Evolutionary conservation across 2,888 invertebrate species (phyloP).

Genomic region (Trichopoda pennipes): DNA sequence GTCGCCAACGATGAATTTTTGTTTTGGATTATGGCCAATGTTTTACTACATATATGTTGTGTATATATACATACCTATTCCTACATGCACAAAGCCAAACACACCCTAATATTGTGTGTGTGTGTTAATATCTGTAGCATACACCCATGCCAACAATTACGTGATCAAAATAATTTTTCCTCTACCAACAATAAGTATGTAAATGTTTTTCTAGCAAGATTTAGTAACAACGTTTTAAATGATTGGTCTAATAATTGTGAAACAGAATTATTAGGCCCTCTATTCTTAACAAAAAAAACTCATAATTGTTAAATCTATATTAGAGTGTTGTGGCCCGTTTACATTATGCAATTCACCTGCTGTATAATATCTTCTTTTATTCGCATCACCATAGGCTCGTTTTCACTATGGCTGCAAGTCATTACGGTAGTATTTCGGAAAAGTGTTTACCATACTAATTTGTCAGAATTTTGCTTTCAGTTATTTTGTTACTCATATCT

Average conservation of each 20-base stretch:
- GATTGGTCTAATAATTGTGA: neutral
- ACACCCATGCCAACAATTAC: conserved; percentile 46
- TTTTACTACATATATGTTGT: conserved; percentile 17
- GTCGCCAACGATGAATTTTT: conserved; percentile 25
- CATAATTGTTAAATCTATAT: no score
- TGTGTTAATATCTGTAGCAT: neutral
- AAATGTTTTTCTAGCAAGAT: neutral
- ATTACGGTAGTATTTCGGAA: no score
- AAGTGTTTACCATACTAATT: no score
- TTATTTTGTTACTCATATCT: no score
- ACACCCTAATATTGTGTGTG: neutral
- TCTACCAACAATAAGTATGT: conserved; percentile 4
- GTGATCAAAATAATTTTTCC: conserved; percentile 38
- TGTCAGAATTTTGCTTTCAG: no score
- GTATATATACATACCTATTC: neutral
- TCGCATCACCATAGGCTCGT: no score
- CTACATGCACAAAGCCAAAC: neutral
- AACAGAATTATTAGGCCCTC: neutral
- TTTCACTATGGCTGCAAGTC: no score
- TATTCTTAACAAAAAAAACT: neutral
- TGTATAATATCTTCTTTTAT: no score
- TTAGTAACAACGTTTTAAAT: conserved; percentile 3
- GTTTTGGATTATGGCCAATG: conserved; percentile 63
- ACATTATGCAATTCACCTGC: no score
- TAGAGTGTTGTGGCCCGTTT: no score